phyloP scores from a whole-genome alignment of 2,888 invertebrate species.

The Sacculina carcini region DNA sequence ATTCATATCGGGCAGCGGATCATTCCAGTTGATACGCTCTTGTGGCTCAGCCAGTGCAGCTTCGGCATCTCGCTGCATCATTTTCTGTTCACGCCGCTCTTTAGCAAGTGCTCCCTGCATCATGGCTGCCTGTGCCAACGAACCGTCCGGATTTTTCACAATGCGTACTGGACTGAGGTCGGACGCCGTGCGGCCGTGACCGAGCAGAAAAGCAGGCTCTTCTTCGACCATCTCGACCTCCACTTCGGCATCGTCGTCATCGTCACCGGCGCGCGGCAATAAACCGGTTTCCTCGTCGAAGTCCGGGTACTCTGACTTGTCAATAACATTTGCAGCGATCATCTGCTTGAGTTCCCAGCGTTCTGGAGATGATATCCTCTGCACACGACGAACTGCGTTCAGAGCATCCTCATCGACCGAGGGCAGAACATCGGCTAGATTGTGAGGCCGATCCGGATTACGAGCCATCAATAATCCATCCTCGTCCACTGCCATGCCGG shows the following conservation, averaged over 20 bases:
- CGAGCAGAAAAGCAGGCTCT: conserved; percentile 67
- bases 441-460: conserved; percentile 72
- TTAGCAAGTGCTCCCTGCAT: conserved; percentile 97
- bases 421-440: conserved; percentile 24
- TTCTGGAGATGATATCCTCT: conserved; percentile 82
- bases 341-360: conserved; percentile 91
- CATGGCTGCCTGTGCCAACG: conserved; percentile 94
- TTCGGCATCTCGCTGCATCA: conserved; percentile 78
- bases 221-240: conserved; percentile 97
- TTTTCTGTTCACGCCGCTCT: conserved; percentile 83
- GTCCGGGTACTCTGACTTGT: conserved; percentile 79
- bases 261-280: conserved; percentile 19
- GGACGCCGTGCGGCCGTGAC: conserved; percentile 60
- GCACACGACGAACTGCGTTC: conserved; percentile 42
- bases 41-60: conserved; percentile 23
- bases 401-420: conserved; percentile 49
- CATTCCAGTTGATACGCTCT: conserved; percentile 77
- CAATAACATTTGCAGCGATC: conserved; percentile 72
- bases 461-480: conserved; percentile 43
- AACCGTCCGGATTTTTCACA: conserved; percentile 97
- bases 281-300: conserved; percentile 85
- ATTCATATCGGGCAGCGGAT: conserved; percentile 60
- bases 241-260: conserved; percentile 79
- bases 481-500: conserved; percentile 15
- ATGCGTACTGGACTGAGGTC: conserved; percentile 80